Base-by-base conservation (phyloP, 2,113 vertebrate species). In the Colius striatus region DNA sequence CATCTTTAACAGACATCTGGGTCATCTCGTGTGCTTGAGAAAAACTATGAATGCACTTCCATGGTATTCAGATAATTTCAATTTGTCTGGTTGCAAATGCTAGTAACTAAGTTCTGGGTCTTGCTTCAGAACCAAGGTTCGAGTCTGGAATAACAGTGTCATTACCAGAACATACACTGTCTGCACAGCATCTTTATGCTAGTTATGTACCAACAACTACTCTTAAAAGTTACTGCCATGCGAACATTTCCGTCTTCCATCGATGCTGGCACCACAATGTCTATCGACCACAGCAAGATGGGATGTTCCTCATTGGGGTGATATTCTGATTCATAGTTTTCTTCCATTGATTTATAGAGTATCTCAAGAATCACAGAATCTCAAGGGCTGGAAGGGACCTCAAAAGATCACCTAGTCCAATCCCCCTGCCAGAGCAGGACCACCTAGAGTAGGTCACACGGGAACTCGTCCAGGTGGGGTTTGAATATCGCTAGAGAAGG, bases 341-440 rank as follows among this genome's bases (percentile, higher is more conserved):
- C n/a, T 96, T 73, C 51, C 58, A 95, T 93, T 90, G 96, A 96
- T 95, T 93, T 94, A 88, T 91, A 54, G 88, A 92, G 19, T 84
- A 86, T 83, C 38, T 41, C 38, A 41, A 41, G 38, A 41, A 41
- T 41, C 38, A 41, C 38, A 41, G 38, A 41, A 41, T 41, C 38
- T 41, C 9, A 41, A 41, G 38, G 38, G 38, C 12, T 41, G 38
- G 38, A 41, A 41, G 38, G 38, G 38, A 41, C 38, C 38, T 41
- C 38, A 41, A 41, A 41, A 41, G 38, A 41, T 41, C 38, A 41
- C 38, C 38, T 41, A 41, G 38, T 41, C 38, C 38, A 41, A 41
- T 12, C 12, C 38, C 38, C 38, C 9, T 41, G 38, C 38, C 38
- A 41, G 38, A 41, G 38, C 38, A 41, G 38, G 38, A 12, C 38